These are phyloP conservation scores for Coreoperca whiteheadi DNA, from an alignment of 2,113 vertebrate species.

Conservation along the genomic window DNA sequence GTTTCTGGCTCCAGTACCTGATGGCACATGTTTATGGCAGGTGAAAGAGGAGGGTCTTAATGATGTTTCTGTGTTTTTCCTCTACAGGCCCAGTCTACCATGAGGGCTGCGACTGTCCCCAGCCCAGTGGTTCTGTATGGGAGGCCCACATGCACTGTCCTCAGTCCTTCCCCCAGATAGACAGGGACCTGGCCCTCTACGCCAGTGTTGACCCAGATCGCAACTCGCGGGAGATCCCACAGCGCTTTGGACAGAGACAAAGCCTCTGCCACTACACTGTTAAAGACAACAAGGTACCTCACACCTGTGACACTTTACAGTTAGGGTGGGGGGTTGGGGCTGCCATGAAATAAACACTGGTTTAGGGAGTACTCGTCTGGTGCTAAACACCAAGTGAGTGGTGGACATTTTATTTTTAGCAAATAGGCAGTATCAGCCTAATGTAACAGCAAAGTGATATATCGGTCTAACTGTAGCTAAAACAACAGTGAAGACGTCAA, in stretches of 20 bases:
- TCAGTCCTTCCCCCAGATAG: slow-evolving; percentile 89
- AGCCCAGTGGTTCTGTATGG: slow-evolving; percentile 87
- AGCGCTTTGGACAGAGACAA: slow-evolving; percentile 94
- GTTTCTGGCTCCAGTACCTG: background rate
- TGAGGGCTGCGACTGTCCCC: slow-evolving; percentile 94
- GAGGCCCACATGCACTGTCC: slow-evolving; percentile 91
- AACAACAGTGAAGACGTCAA: background rate
- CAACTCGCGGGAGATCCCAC: slow-evolving; percentile 90
- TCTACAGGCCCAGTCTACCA: slow-evolving; percentile 92
- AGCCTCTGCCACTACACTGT: slow-evolving; percentile 98
- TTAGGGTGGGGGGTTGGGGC: no score
- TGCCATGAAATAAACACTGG: no score
- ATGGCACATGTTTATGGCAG: background rate
- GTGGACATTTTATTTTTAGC: no score
- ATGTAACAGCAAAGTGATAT: no score
- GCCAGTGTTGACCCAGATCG: slow-evolving; percentile 89
- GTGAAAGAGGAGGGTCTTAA: background rate
- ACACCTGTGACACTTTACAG: background rate
- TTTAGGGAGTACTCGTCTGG: no score
- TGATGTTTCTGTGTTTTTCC: background rate
- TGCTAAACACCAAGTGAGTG: no score
- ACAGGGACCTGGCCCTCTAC: slow-evolving; percentile 88
- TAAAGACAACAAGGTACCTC: slow-evolving; percentile 92
- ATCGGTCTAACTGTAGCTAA: no score
- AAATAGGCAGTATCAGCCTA: no score